Conservation (phyloP, 2,113 vertebrate species). For the Psephotus haematonotus region DNA sequence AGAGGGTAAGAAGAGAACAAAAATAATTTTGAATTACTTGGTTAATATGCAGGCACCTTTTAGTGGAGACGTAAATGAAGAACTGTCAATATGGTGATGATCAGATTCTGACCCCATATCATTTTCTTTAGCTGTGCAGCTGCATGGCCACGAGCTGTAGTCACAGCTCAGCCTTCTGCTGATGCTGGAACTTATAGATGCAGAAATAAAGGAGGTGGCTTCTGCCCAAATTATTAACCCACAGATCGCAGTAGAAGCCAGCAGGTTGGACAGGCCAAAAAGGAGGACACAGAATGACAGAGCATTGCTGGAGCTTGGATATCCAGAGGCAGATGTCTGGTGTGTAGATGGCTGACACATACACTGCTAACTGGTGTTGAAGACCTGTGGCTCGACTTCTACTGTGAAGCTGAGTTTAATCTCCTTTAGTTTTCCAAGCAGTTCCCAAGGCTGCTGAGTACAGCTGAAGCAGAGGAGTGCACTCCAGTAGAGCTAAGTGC, state of each 20-base stretch:
- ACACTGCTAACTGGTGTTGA: not conserved
- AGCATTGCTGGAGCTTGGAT: not conserved
- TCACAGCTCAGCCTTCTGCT: not conserved
- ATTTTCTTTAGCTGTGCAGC: not conserved
- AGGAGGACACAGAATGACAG: not conserved
- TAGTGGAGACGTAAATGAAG: not conserved
- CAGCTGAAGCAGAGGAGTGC: not conserved
- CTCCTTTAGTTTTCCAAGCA: not conserved
- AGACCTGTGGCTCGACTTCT: not conserved
- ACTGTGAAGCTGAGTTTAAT: not conserved
- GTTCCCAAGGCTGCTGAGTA: not conserved
- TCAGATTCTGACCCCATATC: not conserved
- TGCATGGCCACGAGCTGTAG: not conserved
- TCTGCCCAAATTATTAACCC: not conserved
- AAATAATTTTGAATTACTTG: not conserved
- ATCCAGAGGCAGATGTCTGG: not conserved
- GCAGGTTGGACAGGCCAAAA: fast-evolving
- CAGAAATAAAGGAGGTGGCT: not conserved
- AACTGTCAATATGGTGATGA: not conserved
- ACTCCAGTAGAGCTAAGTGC: not conserved
- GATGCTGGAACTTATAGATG: not conserved
- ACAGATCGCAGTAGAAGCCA: not conserved
- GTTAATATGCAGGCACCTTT: fast-evolving
- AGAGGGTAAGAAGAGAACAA: not conserved
- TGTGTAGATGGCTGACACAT: not conserved